Evolutionary conservation across 2,797 vertebrate genomes (phyloP).

Genomic region (Chelon labrosus): DNA sequence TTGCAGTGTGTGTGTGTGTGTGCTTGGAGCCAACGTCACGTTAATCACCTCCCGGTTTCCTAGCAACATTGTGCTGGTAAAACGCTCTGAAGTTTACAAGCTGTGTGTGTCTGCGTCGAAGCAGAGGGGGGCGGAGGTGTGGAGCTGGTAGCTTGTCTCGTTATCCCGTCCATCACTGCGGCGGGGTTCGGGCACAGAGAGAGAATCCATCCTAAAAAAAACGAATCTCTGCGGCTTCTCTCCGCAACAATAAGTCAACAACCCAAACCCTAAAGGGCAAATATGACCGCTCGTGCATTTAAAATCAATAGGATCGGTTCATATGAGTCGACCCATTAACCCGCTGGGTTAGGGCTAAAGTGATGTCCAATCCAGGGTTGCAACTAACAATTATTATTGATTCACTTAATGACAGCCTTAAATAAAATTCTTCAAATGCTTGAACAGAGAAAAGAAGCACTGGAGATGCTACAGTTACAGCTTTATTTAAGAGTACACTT

Average conservation of each 20-base stretch:
- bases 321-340: too few species aligned
- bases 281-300: too few species aligned
- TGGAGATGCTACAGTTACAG: too few species aligned
- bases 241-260: slow-evolving; percentile 8
- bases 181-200: slow-evolving; percentile 11
- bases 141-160: slow-evolving; percentile 20
- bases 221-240: slow-evolving; percentile 14
- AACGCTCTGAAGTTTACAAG: slow-evolving; percentile 69
- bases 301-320: too few species aligned
- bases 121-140: slow-evolving; percentile 17
- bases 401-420: too few species aligned
- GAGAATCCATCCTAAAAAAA: slow-evolving; percentile 37
- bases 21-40: slow-evolving; percentile 33
- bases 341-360: too few species aligned
- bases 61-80: slow-evolving; percentile 70
- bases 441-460: too few species aligned
- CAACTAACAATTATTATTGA: not conserved
- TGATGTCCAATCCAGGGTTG: not conserved
- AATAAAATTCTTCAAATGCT: too few species aligned
- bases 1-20: slow-evolving; percentile 28
- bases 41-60: slow-evolving; percentile 72
- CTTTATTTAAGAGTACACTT: too few species aligned
- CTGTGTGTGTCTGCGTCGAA: slow-evolving; percentile 16
- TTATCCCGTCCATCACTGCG: slow-evolving; percentile 36
- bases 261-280: too few species aligned